These are phyloP conservation scores for Hybognathus amarus DNA, from an alignment of 2,797 vertebrate species.

Conservation along the genomic window DNA sequence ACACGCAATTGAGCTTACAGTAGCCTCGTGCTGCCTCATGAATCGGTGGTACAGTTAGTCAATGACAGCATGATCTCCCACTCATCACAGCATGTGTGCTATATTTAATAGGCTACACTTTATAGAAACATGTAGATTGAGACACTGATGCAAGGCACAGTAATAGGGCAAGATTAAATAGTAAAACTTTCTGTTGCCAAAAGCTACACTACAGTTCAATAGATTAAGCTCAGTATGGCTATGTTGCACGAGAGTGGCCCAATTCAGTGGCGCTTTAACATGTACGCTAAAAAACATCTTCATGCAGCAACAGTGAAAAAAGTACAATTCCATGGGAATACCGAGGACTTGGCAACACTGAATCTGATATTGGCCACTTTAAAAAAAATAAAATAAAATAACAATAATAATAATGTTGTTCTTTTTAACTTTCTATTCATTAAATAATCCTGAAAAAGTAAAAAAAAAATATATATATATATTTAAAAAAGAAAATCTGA, in stretches of 20 bases:
- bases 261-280: no score
- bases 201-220: neutral
- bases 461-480: no score
- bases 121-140: constrained; percentile 11
- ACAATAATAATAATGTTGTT: no score
- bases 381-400: no score
- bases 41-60: constrained; percentile 12
- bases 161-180: neutral
- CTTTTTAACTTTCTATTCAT: neutral
- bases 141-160: neutral
- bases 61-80: constrained; percentile 12
- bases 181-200: neutral
- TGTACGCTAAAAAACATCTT: no score
- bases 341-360: no score
- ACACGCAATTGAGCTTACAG: constrained; percentile 23
- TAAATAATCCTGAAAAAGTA: neutral
- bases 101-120: constrained; percentile 25
- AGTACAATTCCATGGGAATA: no score
- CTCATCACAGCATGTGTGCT: constrained; percentile 27
- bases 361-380: neutral
- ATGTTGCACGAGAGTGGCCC: neutral
- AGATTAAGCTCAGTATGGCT: neutral
- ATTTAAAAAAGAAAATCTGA: no score
- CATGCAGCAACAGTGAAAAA: no score
- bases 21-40: constrained; percentile 14